phyloP scores from a whole-genome alignment of 2,113 vertebrate species.

The Fulmarus glacialis region DNA sequence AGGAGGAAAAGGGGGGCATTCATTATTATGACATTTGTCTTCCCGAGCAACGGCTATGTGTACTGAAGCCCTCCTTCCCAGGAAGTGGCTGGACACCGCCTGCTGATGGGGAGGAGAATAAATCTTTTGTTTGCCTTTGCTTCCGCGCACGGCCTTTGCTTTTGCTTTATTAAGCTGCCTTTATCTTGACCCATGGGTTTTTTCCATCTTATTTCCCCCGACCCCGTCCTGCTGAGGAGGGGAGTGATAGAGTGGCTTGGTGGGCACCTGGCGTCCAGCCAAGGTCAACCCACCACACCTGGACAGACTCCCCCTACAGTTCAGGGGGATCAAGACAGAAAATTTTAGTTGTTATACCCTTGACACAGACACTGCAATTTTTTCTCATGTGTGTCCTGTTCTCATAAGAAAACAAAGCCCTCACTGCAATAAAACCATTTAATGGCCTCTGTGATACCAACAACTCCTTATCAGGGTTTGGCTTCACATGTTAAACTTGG shows the following conservation, averaged over 20 bases:
- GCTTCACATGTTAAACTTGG: neutral
- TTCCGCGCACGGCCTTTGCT: neutral
- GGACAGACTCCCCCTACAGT: neutral
- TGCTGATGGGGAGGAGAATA: neutral
- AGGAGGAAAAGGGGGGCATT: neutral
- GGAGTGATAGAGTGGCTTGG: neutral
- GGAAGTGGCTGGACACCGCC: neutral
- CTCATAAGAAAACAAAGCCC: neutral
- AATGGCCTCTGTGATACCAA: neutral
- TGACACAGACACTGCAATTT: neutral
- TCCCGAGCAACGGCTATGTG: neutral
- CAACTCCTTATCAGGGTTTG: neutral
- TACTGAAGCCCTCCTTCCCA: neutral
- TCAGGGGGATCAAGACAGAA: neutral
- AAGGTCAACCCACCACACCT: neutral
- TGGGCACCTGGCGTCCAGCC: neutral
- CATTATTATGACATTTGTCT: rapidly evolving
- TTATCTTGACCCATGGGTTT: neutral
- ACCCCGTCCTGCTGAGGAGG: neutral
- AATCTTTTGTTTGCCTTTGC: neutral
- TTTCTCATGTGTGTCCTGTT: neutral
- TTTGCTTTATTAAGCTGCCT: neutral
- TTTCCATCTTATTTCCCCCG: neutral
- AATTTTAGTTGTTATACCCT: neutral
- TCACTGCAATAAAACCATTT: neutral